A percentile compares a stretch with the other conserved stretches of the same genome.
phyloP scores from a whole-genome alignment of 2,888 invertebrate genomes.

The Scelioninae gen. 2 region DNA sequence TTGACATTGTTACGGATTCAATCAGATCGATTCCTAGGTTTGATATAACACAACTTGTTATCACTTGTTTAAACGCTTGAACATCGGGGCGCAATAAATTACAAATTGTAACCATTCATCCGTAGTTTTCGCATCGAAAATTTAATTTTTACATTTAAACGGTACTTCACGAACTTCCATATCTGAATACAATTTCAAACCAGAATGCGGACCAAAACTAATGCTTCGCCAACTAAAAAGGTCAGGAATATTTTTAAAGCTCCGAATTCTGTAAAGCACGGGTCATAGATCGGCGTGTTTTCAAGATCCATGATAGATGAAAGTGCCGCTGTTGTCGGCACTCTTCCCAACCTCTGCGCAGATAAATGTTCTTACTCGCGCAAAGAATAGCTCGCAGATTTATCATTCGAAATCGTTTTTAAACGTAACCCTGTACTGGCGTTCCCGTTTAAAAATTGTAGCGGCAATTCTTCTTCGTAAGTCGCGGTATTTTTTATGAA shows the following conservation, averaged over 20 bases:
- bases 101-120: too few species aligned
- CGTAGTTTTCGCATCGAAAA: too few species aligned
- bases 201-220: constrained; percentile 2
- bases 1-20: too few species aligned
- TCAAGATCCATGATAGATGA: constrained; percentile 72
- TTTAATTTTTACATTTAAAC: background rate
- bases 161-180: background rate
- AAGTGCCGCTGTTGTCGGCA: constrained; percentile 70
- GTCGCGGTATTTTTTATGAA: constrained; percentile 49
- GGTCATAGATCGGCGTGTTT: constrained; percentile 72
- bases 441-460: constrained; percentile 45
- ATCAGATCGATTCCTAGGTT: too few species aligned
- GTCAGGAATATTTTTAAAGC: constrained; percentile 43
- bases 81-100: too few species aligned
- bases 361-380: constrained; percentile 71
- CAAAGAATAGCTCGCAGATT: constrained; percentile 72
- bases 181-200: background rate
- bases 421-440: constrained; percentile 55
- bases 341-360: constrained; percentile 67
- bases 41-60: too few species aligned
- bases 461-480: constrained; percentile 51
- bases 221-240: constrained; percentile 24
- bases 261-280: constrained; percentile 59
- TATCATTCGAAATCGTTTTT: constrained; percentile 70
- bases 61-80: too few species aligned